Percentiles rank a stretch among this genome's conserved stretches.
Evolutionary conservation across 2,113 vertebrate genomes (phyloP).

Genomic region (Corythoichthys haematopterus): DNA sequence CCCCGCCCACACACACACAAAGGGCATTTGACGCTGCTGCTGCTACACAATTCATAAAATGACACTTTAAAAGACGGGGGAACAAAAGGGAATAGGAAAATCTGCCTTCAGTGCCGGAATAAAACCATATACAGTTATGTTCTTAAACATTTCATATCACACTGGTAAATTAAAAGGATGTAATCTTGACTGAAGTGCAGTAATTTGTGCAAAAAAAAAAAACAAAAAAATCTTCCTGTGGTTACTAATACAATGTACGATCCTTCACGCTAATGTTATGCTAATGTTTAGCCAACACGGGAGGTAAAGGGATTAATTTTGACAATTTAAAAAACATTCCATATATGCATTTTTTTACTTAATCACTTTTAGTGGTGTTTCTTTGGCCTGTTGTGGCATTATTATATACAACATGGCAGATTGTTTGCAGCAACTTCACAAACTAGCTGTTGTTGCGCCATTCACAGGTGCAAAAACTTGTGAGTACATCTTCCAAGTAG

Average conservation of each 20-base stretch:
- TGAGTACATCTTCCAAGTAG: too few relatives aligned
- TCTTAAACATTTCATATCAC: not conserved
- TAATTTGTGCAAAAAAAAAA: not conserved
- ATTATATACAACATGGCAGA: conserved; percentile 19
- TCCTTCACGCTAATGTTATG: not conserved
- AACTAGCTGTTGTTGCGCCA: not conserved
- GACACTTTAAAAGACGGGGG: too few relatives aligned
- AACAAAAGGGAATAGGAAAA: not conserved
- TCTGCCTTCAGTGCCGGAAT: not conserved
- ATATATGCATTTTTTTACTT: not conserved
- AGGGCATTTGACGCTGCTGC: too few relatives aligned
- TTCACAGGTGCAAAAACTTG: too few relatives aligned
- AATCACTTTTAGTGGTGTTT: not conserved
- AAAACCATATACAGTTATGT: not conserved
- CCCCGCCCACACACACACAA: not conserved
- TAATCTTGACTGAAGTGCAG: not conserved
- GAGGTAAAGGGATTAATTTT: not conserved
- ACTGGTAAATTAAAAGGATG: not conserved
- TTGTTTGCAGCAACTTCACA: conserved; percentile 6
- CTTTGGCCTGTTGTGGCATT: conserved; percentile 18
- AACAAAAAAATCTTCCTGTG: not conserved
- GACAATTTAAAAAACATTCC: not conserved
- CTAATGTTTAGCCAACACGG: too few relatives aligned
- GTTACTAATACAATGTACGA: not conserved
- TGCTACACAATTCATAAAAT: too few relatives aligned